These are phyloP conservation scores for Pseudochaenichthys georgianus DNA, from an alignment of 2,797 vertebrate species.

Conservation along the genomic window DNA sequence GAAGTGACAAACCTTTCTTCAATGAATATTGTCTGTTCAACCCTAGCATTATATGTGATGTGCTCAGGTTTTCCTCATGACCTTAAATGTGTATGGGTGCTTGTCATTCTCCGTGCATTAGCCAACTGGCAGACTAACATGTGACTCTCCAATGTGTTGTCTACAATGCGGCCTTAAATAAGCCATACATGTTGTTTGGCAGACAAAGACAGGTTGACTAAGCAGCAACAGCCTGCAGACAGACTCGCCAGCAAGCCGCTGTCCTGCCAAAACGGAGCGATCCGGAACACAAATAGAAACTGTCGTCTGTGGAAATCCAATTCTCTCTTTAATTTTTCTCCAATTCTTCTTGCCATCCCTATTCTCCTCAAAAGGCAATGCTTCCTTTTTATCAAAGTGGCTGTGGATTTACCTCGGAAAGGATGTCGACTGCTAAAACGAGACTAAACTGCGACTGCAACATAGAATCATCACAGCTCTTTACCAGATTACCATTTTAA, in stretches of 20 bases:
- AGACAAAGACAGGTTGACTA: constrained; percentile 67
- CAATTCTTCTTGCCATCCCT: constrained; percentile 36
- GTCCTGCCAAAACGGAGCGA: constrained; percentile 63
- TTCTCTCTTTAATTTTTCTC: constrained; percentile 29
- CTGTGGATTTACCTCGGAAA: too few relatives aligned
- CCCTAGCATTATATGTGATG: neutral
- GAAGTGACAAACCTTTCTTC: neutral
- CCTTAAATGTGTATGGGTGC: neutral
- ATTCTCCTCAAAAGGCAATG: constrained; percentile 32
- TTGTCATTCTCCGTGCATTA: constrained; percentile 20
- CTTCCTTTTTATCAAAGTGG: constrained; percentile 28
- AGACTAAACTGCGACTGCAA: constrained; percentile 8
- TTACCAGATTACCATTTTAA: neutral
- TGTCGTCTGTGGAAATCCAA: constrained; percentile 63
- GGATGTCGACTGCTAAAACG: neutral
- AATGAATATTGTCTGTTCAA: neutral
- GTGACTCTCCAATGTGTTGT: constrained; percentile 53
- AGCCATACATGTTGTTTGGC: constrained; percentile 68
- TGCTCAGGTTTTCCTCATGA: neutral
- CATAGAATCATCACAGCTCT: constrained; percentile 16
- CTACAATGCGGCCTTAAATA: constrained; percentile 60
- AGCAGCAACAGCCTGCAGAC: constrained; percentile 72
- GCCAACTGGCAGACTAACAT: constrained; percentile 32
- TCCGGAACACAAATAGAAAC: constrained; percentile 70
- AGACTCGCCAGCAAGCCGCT: constrained; percentile 50